Conservation (phyloP, 1,140 invertebrate species). For the Parasteatoda tepidariorum region DNA sequence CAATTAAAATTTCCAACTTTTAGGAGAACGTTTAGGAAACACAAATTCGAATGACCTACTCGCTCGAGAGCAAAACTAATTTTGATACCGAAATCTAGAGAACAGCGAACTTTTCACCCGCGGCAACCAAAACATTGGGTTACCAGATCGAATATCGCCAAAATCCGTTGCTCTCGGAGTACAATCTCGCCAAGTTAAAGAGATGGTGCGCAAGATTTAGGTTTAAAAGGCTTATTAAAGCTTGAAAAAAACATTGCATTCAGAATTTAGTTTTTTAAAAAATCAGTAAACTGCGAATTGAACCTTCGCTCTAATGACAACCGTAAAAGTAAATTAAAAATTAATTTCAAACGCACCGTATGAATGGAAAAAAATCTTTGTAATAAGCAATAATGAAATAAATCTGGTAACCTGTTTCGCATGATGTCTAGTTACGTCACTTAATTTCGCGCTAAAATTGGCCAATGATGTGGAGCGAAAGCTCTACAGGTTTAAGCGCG, state of each 20-base stretch:
- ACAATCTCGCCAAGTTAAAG: background rate
- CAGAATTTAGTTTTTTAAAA: background rate
- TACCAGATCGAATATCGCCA: conserved; percentile 2
- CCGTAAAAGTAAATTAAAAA: background rate
- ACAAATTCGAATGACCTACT: background rate
- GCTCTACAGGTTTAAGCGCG: conserved; percentile 18
- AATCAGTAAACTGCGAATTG: background rate
- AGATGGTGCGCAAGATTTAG: too few species aligned
- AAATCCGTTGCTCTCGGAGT: background rate
- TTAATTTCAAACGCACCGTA: too few species aligned
- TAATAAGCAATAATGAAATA: background rate
- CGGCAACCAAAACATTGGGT: conserved; percentile 29
- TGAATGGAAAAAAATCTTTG: background rate
- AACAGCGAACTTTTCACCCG: conserved; percentile 27
- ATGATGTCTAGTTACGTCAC: conserved; percentile 3
- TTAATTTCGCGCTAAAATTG: conserved; percentile 30
- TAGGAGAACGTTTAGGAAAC: background rate
- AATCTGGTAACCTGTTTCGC: background rate
- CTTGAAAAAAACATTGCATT: background rate
- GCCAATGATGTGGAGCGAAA: background rate
- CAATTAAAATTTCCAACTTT: background rate
- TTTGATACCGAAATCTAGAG: background rate
- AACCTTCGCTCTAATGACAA: background rate
- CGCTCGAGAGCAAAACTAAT: background rate
- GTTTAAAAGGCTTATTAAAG: background rate